phyloP scores from a whole-genome alignment of 53 echinoderm and acorn worm genomes.

The Crossaster papposus region DNA sequence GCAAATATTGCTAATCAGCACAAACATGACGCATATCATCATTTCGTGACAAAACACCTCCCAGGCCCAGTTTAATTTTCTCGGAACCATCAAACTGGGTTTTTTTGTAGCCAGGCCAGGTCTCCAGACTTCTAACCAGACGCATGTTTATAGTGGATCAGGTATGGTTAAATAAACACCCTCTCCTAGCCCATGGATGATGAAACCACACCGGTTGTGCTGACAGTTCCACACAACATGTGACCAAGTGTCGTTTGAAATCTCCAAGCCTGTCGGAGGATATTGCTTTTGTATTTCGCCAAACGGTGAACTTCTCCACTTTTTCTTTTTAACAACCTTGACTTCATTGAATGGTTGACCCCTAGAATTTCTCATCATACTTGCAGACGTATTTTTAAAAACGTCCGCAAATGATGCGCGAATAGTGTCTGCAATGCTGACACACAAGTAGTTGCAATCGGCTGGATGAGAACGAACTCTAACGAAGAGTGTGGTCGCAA shows the following conservation, averaged over 20 bases:
- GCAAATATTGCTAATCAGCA: background rate
- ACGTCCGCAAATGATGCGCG: no score
- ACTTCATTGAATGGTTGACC: no score
- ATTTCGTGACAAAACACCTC: background rate
- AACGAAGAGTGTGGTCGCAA: no score
- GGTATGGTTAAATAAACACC: constrained; percentile 51
- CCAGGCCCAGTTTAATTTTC: background rate
- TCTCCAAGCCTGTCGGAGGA: background rate
- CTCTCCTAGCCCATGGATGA: constrained; percentile 16
- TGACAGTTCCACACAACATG: background rate
- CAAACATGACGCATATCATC: background rate
- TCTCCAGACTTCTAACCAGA: constrained; percentile 28
- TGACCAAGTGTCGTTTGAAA: background rate
- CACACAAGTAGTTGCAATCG: no score
- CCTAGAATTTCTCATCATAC: no score
- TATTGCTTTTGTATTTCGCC: background rate
- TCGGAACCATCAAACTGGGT: constrained; percentile 2
- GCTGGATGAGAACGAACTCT: no score
- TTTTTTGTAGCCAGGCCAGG: background rate
- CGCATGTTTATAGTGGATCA: constrained; percentile 23
- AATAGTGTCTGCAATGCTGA: no score
- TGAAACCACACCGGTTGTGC: background rate
- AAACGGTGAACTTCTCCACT: background rate
- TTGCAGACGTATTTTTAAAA: no score
- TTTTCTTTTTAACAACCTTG: background rate